Conservation (phyloP, 2,888 invertebrate genomes). For the Heliconius erato region DNA sequence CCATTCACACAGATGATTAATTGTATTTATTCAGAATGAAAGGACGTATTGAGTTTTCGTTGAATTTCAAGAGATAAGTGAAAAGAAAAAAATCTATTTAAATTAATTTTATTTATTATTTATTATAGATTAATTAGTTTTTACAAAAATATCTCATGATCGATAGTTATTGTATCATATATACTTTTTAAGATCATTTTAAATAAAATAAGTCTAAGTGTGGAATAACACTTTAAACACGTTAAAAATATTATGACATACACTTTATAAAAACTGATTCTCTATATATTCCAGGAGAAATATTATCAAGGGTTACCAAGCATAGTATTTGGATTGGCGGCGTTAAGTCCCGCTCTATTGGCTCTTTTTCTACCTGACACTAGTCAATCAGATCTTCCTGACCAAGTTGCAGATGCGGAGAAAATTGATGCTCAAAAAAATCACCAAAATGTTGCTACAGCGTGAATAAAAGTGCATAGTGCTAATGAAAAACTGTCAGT, state of each 20-base stretch:
- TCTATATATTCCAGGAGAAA: constrained; percentile 62
- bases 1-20: not conserved
- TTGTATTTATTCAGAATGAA: not conserved
- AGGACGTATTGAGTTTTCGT: not conserved
- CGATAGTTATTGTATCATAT: not conserved
- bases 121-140: too few relatives aligned
- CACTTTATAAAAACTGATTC: not conserved
- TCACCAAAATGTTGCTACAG: constrained; percentile 57
- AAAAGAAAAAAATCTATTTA: too few relatives aligned
- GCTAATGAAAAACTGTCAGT: not conserved
- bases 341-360: constrained; percentile 70
- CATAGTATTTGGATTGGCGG: constrained; percentile 71
- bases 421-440: constrained; percentile 58
- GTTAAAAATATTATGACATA: not conserved
- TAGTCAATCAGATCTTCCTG: constrained; percentile 69
- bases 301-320: constrained; percentile 75
- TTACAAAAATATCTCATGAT: too few relatives aligned
- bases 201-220: too few relatives aligned
- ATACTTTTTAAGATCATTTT: too few relatives aligned
- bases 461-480: constrained; percentile 23
- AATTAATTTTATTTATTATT: too few relatives aligned
- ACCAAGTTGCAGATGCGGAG: constrained; percentile 70
- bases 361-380: constrained; percentile 76
- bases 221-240: too few relatives aligned
- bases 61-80: not conserved